These are phyloP conservation scores for Orchesella flavescens DNA, from an alignment of 2,888 invertebrate species.

Conservation along the genomic window DNA sequence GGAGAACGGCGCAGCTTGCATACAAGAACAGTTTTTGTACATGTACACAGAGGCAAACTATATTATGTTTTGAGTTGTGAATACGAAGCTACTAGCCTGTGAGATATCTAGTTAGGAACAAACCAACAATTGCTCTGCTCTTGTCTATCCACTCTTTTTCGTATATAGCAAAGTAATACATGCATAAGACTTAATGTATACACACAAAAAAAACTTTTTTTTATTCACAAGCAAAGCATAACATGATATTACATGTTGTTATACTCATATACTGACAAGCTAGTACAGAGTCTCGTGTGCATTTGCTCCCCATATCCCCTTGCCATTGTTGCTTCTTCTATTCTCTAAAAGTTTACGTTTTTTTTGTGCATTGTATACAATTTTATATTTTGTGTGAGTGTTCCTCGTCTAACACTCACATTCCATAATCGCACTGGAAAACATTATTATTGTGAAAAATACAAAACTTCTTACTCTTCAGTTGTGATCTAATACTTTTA, in stretches of 20 bases:
- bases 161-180: too few species aligned
- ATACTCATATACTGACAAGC: neutral
- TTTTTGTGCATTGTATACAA: neutral
- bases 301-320: neutral
- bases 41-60: too few species aligned
- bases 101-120: too few species aligned
- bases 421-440: neutral
- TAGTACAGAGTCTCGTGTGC: neutral
- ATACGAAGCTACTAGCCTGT: too few species aligned
- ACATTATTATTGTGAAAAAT: slow-evolving; percentile 25
- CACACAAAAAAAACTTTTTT: too few species aligned
- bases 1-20: too few species aligned
- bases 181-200: too few species aligned
- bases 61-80: too few species aligned
- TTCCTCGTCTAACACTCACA: neutral
- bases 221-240: too few species aligned
- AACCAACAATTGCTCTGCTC: too few species aligned
- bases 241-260: neutral
- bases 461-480: slow-evolving; percentile 11
- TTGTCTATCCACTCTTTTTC: too few species aligned
- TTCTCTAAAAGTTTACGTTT: neutral
- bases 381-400: neutral
- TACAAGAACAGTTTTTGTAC: too few species aligned
- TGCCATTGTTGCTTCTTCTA: neutral
- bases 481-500: slow-evolving; percentile 8